phyloP scores from a whole-genome alignment of 2,113 vertebrate species.

The Forbesichthys agassizii region DNA sequence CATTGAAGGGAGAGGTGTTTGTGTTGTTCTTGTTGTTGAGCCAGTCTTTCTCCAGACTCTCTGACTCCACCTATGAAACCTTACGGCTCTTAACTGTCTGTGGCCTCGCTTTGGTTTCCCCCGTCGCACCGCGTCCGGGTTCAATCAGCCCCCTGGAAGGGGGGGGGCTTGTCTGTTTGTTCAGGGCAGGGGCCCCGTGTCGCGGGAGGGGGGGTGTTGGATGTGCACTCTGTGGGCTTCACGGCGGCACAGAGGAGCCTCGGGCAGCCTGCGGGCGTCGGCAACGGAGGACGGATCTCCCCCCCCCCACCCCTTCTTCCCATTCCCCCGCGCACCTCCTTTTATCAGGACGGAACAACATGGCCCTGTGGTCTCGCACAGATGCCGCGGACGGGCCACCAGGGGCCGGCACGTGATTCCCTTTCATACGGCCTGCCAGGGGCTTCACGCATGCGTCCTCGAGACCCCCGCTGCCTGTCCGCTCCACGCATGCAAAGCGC shows the following conservation, averaged over 20 bases:
- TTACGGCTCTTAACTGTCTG: too few species aligned
- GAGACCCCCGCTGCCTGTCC: slow-evolving; percentile 40
- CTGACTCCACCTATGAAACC: too few species aligned
- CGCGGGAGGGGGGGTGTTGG: not conserved
- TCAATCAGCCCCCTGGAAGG: slow-evolving; percentile 48
- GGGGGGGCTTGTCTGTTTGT: slow-evolving; percentile 57
- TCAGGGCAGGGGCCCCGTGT: not conserved
- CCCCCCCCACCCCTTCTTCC: slow-evolving; percentile 58
- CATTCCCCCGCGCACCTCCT: slow-evolving; percentile 46
- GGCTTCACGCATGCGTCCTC: slow-evolving; percentile 30
- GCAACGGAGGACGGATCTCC: slow-evolving; percentile 50
- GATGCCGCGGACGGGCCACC: slow-evolving; percentile 64
- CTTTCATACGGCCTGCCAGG: slow-evolving; percentile 77
- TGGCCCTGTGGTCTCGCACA: slow-evolving; percentile 53
- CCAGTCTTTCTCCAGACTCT: too few species aligned
- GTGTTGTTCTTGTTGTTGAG: too few species aligned
- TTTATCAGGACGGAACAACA: slow-evolving; percentile 77
- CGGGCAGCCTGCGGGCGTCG: slow-evolving; percentile 71
- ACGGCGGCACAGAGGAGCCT: slow-evolving; percentile 61
- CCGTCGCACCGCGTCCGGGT: slow-evolving; percentile 12
- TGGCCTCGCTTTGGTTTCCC: too few species aligned
- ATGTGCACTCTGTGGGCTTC: slow-evolving; percentile 16
- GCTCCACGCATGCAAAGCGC: slow-evolving; percentile 53
- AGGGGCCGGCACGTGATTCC: slow-evolving; percentile 75
- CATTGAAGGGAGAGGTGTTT: too few species aligned